These are phyloP conservation scores for Melieria crassipennis DNA, from an alignment of 2,888 invertebrate species.

Conservation along the genomic window DNA sequence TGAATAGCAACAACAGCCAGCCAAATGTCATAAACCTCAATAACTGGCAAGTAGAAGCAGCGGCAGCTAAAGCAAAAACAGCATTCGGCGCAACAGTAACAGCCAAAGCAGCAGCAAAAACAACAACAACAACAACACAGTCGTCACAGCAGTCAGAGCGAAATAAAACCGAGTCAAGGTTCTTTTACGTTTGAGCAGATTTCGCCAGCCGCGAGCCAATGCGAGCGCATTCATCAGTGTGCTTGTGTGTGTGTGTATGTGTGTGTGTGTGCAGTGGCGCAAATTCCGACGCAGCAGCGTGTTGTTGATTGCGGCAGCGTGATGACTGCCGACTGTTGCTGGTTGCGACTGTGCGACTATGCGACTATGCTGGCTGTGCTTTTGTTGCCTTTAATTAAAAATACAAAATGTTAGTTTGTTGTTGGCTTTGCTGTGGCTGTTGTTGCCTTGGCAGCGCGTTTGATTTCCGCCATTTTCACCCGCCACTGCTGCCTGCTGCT, in stretches of 20 bases:
- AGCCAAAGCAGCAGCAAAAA: no score
- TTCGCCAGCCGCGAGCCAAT: slow-evolving; percentile 15
- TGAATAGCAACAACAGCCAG: no score
- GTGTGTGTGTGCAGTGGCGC: no score
- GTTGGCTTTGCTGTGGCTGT: background rate
- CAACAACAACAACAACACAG: no score
- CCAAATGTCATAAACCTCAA: background rate
- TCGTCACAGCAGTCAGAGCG: no score
- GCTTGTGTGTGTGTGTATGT: no score
- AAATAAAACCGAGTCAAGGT: slow-evolving; percentile 2
- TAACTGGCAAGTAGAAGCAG: background rate
- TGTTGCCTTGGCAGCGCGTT: no score
- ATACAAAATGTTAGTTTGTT: slow-evolving; percentile 24
- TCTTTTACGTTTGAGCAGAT: slow-evolving; percentile 12
- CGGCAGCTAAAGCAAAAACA: slow-evolving; percentile 9
- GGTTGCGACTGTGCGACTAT: background rate
- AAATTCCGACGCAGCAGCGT: no score
- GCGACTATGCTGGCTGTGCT: slow-evolving; percentile 10
- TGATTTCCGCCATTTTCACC: no score
- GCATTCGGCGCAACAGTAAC: background rate
- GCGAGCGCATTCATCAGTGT: slow-evolving; percentile 8
- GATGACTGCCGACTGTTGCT: background rate
- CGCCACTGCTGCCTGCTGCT: no score
- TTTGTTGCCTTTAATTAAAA: slow-evolving; percentile 27
- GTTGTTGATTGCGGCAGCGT: no score